Percentiles rank a stretch among this genome's conserved stretches.
phyloP scores from a whole-genome alignment of 2,113 vertebrate species.

The Hemichromis elongatus region DNA sequence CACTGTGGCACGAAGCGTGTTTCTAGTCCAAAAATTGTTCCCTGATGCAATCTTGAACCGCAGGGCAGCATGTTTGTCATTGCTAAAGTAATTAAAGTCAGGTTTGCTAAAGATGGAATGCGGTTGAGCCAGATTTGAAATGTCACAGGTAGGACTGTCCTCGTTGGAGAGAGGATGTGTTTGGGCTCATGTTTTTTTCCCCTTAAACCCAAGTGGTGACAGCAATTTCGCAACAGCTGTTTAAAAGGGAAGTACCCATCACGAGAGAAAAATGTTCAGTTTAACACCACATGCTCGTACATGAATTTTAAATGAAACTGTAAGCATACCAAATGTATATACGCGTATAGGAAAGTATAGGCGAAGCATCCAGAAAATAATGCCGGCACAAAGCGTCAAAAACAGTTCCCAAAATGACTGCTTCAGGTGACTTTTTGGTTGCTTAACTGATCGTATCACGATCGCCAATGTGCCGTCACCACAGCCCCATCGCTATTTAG shows the following conservation, averaged over 20 bases:
- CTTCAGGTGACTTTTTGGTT: background rate
- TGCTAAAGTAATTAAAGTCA: slow-evolving; percentile 4
- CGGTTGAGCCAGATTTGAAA: slow-evolving; percentile 34
- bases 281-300: background rate
- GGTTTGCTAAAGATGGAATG: background rate
- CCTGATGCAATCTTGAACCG: background rate
- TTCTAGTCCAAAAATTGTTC: background rate
- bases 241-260: background rate
- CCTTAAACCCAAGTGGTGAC: background rate
- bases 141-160: background rate
- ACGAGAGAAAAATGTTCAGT: background rate
- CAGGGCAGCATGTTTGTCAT: slow-evolving; percentile 17
- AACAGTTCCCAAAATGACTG: background rate
- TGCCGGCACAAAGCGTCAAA: background rate
- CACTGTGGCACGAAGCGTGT: background rate
- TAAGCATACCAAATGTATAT: background rate
- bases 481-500: background rate
- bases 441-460: background rate
- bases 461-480: background rate
- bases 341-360: background rate
- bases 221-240: slow-evolving; percentile 28
- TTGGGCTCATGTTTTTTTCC: background rate
- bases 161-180: background rate
- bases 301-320: background rate
- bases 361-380: background rate